These are phyloP conservation scores for Sceloporus undulatus DNA, from an alignment of 2,113 vertebrate genomes.

Conservation along the genomic window DNA sequence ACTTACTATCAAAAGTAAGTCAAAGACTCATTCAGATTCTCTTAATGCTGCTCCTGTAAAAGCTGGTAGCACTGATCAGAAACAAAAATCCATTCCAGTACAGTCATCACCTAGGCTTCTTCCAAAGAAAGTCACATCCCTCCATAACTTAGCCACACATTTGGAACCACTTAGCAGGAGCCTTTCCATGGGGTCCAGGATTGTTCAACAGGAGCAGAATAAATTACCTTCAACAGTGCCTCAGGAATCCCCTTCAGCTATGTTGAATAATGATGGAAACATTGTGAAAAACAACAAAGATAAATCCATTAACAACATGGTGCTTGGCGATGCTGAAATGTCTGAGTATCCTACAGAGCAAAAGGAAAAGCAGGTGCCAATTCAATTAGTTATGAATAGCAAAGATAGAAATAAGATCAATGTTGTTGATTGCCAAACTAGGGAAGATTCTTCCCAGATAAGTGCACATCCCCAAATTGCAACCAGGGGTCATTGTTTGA, in stretches of 20 bases:
- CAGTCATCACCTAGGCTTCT: conserved; percentile 73
- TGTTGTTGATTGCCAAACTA: conserved; percentile 19
- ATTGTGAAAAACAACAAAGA: background rate
- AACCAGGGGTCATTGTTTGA: conserved; percentile 34
- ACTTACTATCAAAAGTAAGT: conserved; percentile 82
- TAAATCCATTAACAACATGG: conserved; percentile 25
- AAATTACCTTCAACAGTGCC: conserved; percentile 25
- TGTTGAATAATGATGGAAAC: background rate
- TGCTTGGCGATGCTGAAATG: background rate
- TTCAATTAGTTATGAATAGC: background rate
- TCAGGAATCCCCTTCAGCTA: conserved; percentile 43
- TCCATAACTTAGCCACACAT: conserved; percentile 60
- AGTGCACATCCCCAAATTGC: conserved; percentile 46
- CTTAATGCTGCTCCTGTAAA: conserved; percentile 49
- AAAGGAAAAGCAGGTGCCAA: background rate
- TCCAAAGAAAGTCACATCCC: conserved; percentile 63
- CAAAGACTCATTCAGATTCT: conserved; percentile 71
- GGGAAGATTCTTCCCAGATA: conserved; percentile 54
- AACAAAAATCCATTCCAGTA: conserved; percentile 73
- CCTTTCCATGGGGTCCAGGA: conserved; percentile 27
- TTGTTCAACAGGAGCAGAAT: conserved; percentile 64
- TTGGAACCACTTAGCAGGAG: conserved; percentile 58
- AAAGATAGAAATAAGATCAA: conserved; percentile 20
- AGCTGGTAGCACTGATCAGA: conserved; percentile 68
- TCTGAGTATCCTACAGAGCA: conserved; percentile 34